These are phyloP conservation scores for Pelodytes ibericus DNA, from an alignment of 2,797 vertebrate species.

Conservation along the genomic window DNA sequence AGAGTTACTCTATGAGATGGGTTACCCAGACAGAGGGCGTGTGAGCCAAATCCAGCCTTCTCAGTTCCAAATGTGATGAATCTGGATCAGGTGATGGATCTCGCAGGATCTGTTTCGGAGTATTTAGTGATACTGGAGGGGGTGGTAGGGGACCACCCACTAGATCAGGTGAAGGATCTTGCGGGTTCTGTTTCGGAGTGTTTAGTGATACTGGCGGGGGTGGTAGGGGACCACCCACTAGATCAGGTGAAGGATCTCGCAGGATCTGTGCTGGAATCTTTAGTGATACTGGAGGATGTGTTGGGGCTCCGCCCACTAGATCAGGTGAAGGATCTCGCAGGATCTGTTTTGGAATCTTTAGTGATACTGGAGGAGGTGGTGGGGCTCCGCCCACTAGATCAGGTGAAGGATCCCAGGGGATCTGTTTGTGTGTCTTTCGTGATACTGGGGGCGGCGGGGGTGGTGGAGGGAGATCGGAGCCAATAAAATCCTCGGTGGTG, in stretches of 20 bases:
- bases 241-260: neutral
- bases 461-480: constrained; percentile 52
- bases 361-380: accelerated
- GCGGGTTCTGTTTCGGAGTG: neutral
- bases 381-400: neutral
- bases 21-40: constrained; percentile 60
- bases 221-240: constrained; percentile 11
- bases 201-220: constrained; percentile 49
- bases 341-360: constrained; percentile 15
- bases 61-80: constrained; percentile 53
- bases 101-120: neutral
- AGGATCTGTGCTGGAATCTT: neutral
- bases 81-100: accelerated
- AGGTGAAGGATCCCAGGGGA: constrained; percentile 5
- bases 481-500: neutral
- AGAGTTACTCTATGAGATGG: too few species aligned
- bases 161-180: neutral
- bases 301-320: neutral
- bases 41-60: constrained; percentile 62
- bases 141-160: constrained; percentile 24
- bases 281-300: accelerated
- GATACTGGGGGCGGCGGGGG: constrained; percentile 59
- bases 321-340: constrained; percentile 5
- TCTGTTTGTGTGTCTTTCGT: neutral
- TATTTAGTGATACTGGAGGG: constrained; percentile 46